These are phyloP conservation scores for Chloroceryle amazona DNA, from an alignment of 2,797 vertebrate species.

Conservation along the genomic window DNA sequence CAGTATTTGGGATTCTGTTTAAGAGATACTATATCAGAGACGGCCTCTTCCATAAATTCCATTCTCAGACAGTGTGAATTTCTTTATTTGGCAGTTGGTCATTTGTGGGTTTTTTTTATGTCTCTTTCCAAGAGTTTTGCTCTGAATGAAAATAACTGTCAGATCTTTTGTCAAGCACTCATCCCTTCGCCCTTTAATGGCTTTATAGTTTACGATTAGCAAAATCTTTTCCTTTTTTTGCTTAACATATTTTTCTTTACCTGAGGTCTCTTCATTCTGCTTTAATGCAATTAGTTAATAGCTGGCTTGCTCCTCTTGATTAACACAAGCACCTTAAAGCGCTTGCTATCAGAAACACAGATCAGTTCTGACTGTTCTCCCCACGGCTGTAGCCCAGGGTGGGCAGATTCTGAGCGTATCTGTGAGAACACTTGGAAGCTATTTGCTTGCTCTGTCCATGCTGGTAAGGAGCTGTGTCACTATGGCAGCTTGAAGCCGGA, in stretches of 20 bases:
- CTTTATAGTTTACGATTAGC: background rate
- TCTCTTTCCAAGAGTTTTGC: constrained; percentile 14
- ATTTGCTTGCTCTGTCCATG: background rate
- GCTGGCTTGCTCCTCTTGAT: background rate
- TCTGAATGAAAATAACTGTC: constrained; percentile 10
- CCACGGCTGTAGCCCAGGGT: background rate
- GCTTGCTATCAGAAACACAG: background rate
- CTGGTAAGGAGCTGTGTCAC: background rate
- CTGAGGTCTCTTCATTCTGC: constrained; percentile 4
- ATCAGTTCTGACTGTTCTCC: constrained; percentile 46
- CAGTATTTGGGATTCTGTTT: background rate
- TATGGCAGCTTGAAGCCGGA: background rate
- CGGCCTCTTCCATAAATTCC: background rate
- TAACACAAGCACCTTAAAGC: background rate
- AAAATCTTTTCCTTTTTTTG: background rate
- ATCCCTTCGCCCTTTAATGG: background rate
- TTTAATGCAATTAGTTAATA: constrained; percentile 61
- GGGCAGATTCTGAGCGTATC: background rate
- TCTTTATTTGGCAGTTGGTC: background rate
- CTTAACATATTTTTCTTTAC: background rate
- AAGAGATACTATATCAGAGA: background rate
- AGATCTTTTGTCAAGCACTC: background rate
- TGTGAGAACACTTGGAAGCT: background rate
- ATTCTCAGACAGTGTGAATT: background rate
- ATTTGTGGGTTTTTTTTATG: background rate